Conservation (phyloP, 2,888 invertebrate species). For the Sarcophaga carnaria region DNA sequence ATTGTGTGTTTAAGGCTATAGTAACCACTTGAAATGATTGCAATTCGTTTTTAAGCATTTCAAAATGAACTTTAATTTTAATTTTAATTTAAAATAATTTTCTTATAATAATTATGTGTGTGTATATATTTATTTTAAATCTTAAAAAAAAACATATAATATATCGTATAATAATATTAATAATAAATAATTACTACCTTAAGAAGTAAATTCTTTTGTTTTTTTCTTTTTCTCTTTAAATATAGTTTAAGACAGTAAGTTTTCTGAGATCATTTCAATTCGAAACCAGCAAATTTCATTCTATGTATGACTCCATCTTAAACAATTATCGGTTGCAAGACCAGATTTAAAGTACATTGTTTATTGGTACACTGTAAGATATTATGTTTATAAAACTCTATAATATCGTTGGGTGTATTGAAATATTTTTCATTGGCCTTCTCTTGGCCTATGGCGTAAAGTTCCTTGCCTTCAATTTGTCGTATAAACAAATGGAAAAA, state of each 20-base stretch:
- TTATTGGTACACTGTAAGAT: slow-evolving; percentile 80
- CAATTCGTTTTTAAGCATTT: background rate
- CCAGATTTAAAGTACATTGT: slow-evolving; percentile 75
- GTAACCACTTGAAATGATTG: slow-evolving; percentile 87
- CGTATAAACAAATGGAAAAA: slow-evolving; percentile 80
- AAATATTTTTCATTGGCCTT: slow-evolving; percentile 79
- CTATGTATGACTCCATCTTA: slow-evolving; percentile 42
- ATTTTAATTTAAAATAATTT: slow-evolving; percentile 27
- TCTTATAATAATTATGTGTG: slow-evolving; percentile 9
- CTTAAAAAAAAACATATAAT: slow-evolving; percentile 31
- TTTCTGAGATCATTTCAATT: slow-evolving; percentile 48
- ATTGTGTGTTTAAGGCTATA: slow-evolving; percentile 92
- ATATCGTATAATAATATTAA: too few species aligned
- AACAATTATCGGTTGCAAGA: slow-evolving; percentile 76
- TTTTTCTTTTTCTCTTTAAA: too few species aligned
- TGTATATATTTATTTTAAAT: slow-evolving; percentile 63
- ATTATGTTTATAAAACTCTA: slow-evolving; percentile 79
- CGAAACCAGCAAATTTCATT: slow-evolving; percentile 19
- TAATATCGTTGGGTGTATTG: slow-evolving; percentile 78
- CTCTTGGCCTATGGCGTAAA: slow-evolving; percentile 78
- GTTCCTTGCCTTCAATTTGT: slow-evolving; percentile 75
- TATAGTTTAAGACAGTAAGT: slow-evolving; percentile 23
- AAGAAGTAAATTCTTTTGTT: too few species aligned
- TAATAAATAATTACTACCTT: too few species aligned
- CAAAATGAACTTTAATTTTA: background rate